Base-by-base conservation (phyloP, 2,888 invertebrate genomes). In the Erynnis tages region DNA sequence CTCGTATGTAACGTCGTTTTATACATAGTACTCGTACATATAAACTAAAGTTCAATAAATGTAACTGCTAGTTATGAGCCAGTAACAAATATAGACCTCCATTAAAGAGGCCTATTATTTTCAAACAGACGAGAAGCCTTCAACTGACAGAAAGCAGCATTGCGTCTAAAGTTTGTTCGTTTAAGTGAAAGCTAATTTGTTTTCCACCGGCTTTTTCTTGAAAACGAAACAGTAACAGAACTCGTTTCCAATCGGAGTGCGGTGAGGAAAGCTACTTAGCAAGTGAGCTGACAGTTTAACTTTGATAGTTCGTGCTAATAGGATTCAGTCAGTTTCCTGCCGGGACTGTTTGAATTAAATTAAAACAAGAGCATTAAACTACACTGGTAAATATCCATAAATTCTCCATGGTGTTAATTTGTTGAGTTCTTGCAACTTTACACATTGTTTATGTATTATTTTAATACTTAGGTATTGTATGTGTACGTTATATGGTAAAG, bases 71-170 rank as follows among this genome's bases (percentile, higher is more conserved):
- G n/a, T n/a, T n/a, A n/a, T n/a, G n/a, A n/a, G n/a, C n/a, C n/a
- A n/a, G n/a, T n/a, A n/a, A n/a, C n/a, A n/a, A n/a, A n/a, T n/a
- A n/a, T n/a, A n/a, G n/a, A n/a, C n/a, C n/a, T n/a, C n/a, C n/a
- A n/a, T n/a, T n/a, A 34, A 34, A 14, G n/a, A 34, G 34, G 34
- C 5, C 21, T 3, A 5, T 34, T 34, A 13, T 16, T n/a, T 17
- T 16, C 17, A 1, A 35, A 35, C 17, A 35, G 35, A n/a, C n/a
- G n/a, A 7, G n/a, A 35, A 19, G 10, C 4, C 7, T 41, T 40
- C 14, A n/a, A 41, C 41, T 41, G 49, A 34, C 49, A 41, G 41
- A 34, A 16, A 49, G 10, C 49, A 13, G 49, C 41, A 49, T 6
- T 49, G 49, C 49, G 49, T 25, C 25, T 16, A 49, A 41, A 41